Base-by-base conservation (phyloP, 2,888 invertebrate species). In the Ametastegia equiseti region DNA sequence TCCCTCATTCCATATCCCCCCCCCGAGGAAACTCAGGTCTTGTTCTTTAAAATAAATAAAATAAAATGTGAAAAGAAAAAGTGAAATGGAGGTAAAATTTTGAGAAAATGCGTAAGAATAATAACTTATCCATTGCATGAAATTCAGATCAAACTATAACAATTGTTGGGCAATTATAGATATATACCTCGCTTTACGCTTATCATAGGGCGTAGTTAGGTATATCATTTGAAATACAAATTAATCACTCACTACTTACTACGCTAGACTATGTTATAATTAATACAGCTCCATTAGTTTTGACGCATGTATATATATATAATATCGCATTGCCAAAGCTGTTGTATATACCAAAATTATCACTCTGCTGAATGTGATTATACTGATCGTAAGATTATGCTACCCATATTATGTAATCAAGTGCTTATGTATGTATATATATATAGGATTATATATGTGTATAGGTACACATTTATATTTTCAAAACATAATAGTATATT, bases 321-420 rank as follows among this genome's bases (percentile, higher is more conserved):
- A n/a, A n/a, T n/a, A 23, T 65, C 65, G 65, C 65, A 65, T 39
- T 36, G 39, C 65, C 19, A 39, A 65, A 65, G 39, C 65, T 39
- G 36, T 67, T 60, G n/a, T n/a, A n/a, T n/a, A 15, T 67, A 39
- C 65, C 7, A 67, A 39, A 33, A 39, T 67, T 67, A 39, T 67
- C 65, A 39, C 39, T 36, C 39, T 15, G 19, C 11, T 67, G 65
- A 19, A 39, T 39, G 19, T 30, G 63, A n/a, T 30, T 63, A 67
- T 60, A 60, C 65, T 67, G 65, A 19, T 67, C 65, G 19, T 39
- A 67, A 54, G 7, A 36, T n/a, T 36, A 39, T 67, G n/a, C 65
- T 67, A 67, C 36, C 19, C 36, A 67, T 39, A 67, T 39, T 67
- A n/a, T n/a, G n/a, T n/a, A n/a, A n/a, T n/a, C n/a, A 19, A 39